These are phyloP conservation scores for Mellilla xanthometata DNA, from an alignment of 2,888 invertebrate species.

Conservation along the genomic window DNA sequence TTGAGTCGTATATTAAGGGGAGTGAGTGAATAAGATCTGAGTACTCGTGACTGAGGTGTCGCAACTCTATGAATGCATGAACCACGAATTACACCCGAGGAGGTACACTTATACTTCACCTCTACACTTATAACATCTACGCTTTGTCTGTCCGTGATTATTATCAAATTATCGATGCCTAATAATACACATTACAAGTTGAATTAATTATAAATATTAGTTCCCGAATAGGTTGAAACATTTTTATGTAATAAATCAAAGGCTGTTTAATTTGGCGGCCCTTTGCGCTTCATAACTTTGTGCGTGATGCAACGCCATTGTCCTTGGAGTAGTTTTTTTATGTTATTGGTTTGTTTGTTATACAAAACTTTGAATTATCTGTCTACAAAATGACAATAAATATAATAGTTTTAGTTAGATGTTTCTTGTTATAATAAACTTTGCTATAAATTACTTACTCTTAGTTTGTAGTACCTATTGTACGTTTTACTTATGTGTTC, in stretches of 20 bases:
- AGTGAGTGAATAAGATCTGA: conserved; percentile 18
- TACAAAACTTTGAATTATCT: no score
- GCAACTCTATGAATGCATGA: conserved; percentile 51
- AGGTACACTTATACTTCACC: conserved; percentile 44
- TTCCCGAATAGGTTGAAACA: conserved; percentile 3
- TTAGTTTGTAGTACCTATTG: no score
- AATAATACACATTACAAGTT: conserved; percentile 36
- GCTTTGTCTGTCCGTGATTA: conserved; percentile 12
- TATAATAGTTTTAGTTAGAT: no score
- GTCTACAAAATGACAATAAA: no score
- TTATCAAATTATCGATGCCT: conserved; percentile 31
- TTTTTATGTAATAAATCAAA: conserved; percentile 1
- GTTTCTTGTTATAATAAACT: no score
- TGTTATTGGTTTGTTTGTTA: neutral
- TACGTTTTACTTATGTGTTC: no score
- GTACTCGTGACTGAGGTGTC: conserved; percentile 44
- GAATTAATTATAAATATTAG: conserved; percentile 11
- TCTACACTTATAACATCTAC: conserved; percentile 31
- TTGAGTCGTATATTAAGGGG: conserved; percentile 25
- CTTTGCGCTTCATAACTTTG: neutral
- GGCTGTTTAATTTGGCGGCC: neutral
- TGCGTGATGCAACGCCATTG: conserved; percentile 1
- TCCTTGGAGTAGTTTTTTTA: conserved; percentile 2
- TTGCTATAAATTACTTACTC: no score
- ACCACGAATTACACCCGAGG: conserved; percentile 60